Conservation (phyloP, 1,140 invertebrate genomes). For the Lamellibrachia luymesi region DNA sequence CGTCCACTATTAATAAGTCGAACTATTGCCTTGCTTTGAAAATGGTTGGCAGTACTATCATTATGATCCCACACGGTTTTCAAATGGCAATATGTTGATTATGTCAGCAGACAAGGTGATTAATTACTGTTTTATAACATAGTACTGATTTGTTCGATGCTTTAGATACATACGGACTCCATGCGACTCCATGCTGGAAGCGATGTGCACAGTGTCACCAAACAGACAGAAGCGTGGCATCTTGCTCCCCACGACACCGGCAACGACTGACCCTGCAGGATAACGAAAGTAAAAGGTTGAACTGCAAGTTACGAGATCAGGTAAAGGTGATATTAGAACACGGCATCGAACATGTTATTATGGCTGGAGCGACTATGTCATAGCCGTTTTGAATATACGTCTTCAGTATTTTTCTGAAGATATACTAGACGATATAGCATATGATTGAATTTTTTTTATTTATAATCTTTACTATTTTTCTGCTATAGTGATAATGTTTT, state of each 20-base stretch:
- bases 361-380: too few species aligned
- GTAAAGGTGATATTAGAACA: too few species aligned
- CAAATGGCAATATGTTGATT: not conserved
- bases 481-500: too few species aligned
- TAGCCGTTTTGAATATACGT: too few species aligned
- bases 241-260: not conserved
- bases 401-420: too few species aligned
- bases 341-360: too few species aligned
- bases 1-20: not conserved
- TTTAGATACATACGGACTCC: not conserved
- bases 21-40: not conserved
- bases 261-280: not conserved
- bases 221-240: not conserved
- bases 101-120: not conserved
- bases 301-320: too few species aligned
- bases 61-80: not conserved
- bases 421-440: too few species aligned
- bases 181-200: not conserved
- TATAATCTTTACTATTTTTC: too few species aligned
- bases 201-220: not conserved
- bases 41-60: not conserved
- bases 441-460: too few species aligned
- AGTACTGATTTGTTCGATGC: not conserved
- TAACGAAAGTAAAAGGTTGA: not conserved
- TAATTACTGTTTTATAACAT: not conserved